Evolutionary conservation across 23 tunicate genomes (phyloP).

Genomic region (Halocynthia roretzi): DNA sequence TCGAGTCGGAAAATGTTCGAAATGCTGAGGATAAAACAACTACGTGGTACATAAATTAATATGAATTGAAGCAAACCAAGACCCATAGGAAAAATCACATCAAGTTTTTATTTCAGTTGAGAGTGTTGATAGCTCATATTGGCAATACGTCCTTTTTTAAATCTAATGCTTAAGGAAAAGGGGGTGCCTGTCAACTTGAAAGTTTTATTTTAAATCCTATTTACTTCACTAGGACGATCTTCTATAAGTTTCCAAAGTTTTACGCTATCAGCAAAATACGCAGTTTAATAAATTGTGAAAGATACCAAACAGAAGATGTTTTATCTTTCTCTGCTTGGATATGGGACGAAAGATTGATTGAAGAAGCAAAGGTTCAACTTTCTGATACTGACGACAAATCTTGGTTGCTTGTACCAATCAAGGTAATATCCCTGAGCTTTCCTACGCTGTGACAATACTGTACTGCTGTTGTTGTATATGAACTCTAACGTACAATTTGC

Average conservation of each 20-base stretch:
- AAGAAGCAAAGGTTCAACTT: not conserved
- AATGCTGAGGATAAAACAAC: not conserved
- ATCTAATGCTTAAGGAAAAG: no score
- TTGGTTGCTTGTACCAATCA: not conserved
- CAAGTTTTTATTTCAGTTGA: no score
- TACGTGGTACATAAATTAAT: not conserved
- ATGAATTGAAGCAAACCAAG: not conserved
- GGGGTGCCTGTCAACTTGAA: no score
- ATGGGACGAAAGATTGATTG: constrained; percentile 12
- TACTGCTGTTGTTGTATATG: not conserved
- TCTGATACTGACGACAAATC: not conserved
- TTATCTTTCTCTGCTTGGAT: not conserved
- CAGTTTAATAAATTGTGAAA: not conserved
- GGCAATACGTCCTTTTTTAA: no score
- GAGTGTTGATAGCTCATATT: no score
- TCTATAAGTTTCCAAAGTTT: constrained; percentile 12
- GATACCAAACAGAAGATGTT: not conserved
- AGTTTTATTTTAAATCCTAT: not conserved
- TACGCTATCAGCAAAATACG: constrained; percentile 19
- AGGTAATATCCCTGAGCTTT: constrained; percentile 4
- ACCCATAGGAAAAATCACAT: not conserved
- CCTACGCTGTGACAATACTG: not conserved
- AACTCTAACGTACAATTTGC: not conserved
- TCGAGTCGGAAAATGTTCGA: not conserved
- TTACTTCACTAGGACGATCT: not conserved